These are phyloP conservation scores for Bicyclus anynana DNA, from an alignment of 1,140 invertebrate species.

Conservation along the genomic window DNA sequence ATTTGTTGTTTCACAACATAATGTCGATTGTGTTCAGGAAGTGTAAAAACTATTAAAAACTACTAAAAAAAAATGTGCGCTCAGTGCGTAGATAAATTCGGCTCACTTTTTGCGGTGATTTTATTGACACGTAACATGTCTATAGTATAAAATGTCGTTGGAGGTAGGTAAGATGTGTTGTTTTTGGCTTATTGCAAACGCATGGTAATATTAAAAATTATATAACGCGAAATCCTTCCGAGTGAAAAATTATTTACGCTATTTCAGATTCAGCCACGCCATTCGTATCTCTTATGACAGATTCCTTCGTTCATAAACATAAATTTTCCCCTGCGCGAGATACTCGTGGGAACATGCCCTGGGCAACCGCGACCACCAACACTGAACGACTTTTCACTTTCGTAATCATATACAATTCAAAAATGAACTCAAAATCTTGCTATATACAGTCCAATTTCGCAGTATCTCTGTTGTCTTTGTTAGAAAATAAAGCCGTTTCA, in stretches of 20 bases:
- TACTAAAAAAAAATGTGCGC: too few species aligned
- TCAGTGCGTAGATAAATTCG: too few species aligned
- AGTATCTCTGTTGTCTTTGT: constrained; percentile 22
- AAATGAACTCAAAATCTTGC: constrained; percentile 31
- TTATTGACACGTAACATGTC: too few species aligned
- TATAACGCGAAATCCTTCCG: constrained; percentile 36
- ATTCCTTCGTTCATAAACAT: constrained; percentile 74
- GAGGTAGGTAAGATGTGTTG: not conserved
- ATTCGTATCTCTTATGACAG: constrained; percentile 72
- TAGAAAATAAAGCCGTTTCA: constrained; percentile 71
- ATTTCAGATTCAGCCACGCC: constrained; percentile 65
- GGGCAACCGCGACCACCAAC: constrained; percentile 64
- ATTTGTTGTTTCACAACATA: too few species aligned
- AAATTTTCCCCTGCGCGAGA: constrained; percentile 69
- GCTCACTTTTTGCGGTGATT: not conserved
- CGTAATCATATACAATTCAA: constrained; percentile 23
- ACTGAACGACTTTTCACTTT: constrained; percentile 71
- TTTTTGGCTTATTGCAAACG: not conserved
- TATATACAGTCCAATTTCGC: constrained; percentile 20
- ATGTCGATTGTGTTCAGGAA: too few species aligned
- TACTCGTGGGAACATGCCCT: constrained; percentile 70
- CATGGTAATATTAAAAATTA: not conserved
- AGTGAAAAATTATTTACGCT: constrained; percentile 73
- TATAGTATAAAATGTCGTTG: too few species aligned
- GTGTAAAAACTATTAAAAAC: too few species aligned